Conservation (phyloP, 2,888 invertebrate species). For the Miltochrista miniata region DNA sequence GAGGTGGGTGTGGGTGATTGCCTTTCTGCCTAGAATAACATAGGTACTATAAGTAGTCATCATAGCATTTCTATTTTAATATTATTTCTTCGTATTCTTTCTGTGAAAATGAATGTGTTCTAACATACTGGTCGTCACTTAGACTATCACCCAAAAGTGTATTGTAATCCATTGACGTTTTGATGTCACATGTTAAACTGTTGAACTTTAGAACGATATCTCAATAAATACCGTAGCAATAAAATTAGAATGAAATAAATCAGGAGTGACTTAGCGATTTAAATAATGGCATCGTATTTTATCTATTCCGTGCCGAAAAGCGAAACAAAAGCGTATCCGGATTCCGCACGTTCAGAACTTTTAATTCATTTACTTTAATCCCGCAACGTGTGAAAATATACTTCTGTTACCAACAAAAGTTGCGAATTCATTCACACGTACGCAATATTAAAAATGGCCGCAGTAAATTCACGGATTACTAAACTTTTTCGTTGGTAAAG, state of each 20-base stretch:
- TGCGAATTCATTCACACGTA: slow-evolving; percentile 28
- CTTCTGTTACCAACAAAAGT: slow-evolving; percentile 11
- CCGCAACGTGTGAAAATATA: slow-evolving; percentile 17
- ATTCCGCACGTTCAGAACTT: slow-evolving; percentile 21
- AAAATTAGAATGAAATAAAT: not conserved
- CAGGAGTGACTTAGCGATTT: too few species aligned
- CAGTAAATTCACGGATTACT: slow-evolving; percentile 35
- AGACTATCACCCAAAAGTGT: too few species aligned
- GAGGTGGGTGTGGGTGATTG: too few species aligned
- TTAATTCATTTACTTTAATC: slow-evolving; percentile 27
- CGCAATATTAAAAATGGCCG: slow-evolving; percentile 31
- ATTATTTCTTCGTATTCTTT: too few species aligned
- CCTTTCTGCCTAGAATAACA: too few species aligned
- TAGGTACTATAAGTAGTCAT: too few species aligned
- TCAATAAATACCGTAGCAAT: not conserved
- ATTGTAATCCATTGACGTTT: too few species aligned
- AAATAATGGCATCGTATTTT: slow-evolving; percentile 3
- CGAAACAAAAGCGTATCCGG: slow-evolving; percentile 18
- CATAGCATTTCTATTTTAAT: too few species aligned
- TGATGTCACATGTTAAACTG: too few species aligned
- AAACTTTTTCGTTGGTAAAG: slow-evolving; percentile 32
- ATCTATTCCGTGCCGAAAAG: slow-evolving; percentile 10
- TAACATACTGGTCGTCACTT: too few species aligned
- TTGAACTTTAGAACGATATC: too few species aligned
- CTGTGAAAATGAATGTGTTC: too few species aligned